Conservation (phyloP, 2,888 invertebrate species). For the Gibbula magus region DNA sequence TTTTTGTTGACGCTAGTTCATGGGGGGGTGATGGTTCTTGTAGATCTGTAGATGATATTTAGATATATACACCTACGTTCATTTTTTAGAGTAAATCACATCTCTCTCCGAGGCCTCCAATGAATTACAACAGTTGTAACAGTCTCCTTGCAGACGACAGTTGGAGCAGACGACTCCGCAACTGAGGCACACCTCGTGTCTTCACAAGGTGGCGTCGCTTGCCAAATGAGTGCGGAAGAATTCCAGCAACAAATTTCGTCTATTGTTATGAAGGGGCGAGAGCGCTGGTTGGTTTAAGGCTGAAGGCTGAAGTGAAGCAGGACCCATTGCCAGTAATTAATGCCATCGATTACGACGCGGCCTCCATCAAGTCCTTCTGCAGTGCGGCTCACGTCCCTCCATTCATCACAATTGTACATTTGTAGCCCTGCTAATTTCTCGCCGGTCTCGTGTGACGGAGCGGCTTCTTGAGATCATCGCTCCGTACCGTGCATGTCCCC, state of each 20-base stretch:
- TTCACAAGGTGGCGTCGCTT: neutral
- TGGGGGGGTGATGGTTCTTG: too few relatives aligned
- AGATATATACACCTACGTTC: too few relatives aligned
- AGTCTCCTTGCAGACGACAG: too few relatives aligned
- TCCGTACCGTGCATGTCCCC: too few relatives aligned
- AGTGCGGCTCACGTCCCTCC: neutral
- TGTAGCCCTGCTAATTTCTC: conserved; percentile 3
- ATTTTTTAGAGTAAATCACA: too few relatives aligned
- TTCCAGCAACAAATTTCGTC: conserved; percentile 24
- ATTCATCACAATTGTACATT: conserved; percentile 13
- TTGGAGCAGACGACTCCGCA: neutral
- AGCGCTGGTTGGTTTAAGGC: conserved; percentile 1
- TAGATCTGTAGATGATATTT: too few relatives aligned
- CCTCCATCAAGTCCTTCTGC: neutral
- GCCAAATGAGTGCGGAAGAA: conserved; percentile 6
- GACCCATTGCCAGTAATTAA: conserved; percentile 4
- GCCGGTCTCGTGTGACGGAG: neutral
- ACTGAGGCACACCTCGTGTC: neutral
- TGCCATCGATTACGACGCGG: neutral
- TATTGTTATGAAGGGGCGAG: conserved; percentile 1
- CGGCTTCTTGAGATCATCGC: too few relatives aligned
- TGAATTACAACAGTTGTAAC: too few relatives aligned
- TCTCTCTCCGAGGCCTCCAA: too few relatives aligned
- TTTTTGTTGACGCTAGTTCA: too few relatives aligned
- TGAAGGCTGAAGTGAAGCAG: neutral